Evolutionary conservation across 2,797 vertebrate species (phyloP), one percentile per base, ranked within the genome.

Genomic region (Rhinophrynus dorsalis): DNA sequence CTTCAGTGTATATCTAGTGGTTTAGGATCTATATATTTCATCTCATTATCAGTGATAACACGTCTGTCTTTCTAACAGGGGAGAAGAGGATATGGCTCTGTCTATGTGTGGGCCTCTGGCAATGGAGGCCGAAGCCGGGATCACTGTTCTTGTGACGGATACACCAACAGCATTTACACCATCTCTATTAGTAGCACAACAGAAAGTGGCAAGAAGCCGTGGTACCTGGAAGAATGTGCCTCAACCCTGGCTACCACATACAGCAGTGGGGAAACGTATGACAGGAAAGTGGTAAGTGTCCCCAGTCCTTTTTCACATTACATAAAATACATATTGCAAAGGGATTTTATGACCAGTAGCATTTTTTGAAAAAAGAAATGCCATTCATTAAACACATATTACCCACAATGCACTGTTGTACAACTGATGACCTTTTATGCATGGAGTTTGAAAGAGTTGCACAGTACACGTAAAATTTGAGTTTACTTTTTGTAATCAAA

Each of bases 121-220:
- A 99, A 99, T 21, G 97, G 97, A 0, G 97, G 97, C 9, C 91
- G 97, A 73, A 98, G 96, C 88, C 90, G 96, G 75, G 97, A 98
- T 83, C 97, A 99, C 82, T 99, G 97, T 77, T 99, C 97, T 38
- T 99, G 96, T 44, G 97, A 99, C 0, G 97, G 97, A 74, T 99
- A 99, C 84, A 99, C 96, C 81, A 99, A 99, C 77, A 97, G 95
- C 80, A 98, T 99, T 86, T 98, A 98, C 80, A 98, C 97, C 71
- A 99, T 99, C 82, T 98, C 96, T 75, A 99, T 99, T 81, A 97
- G 95, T 85, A 99, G 97, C 87, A 99, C 97, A 0, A 96, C 97
- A 0, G 97, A 99, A 83, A 99, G 97, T 0, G 96, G 96, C 2
- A 94, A 96, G 79, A 99, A 99, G 64, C 96, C 97, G 0, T 99